Percentiles rank a stretch among this genome's conserved stretches.
Evolutionary conservation across 2,113 vertebrate genomes (phyloP).

Genomic region (Leptobrachium leishanense): DNA sequence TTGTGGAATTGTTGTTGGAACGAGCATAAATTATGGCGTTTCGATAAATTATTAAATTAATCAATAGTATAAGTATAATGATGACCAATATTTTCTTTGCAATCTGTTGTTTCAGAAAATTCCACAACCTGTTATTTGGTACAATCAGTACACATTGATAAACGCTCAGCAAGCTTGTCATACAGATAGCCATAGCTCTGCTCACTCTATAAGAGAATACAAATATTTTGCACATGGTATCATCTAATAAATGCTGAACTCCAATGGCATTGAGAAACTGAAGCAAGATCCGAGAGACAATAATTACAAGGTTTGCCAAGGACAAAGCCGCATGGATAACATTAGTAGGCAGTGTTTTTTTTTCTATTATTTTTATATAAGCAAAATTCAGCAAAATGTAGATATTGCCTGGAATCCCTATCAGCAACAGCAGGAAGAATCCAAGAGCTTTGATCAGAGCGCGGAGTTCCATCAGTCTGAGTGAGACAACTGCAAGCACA

Average conservation of each 20-base stretch:
- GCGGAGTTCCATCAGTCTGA: constrained; percentile 60
- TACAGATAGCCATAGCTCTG: constrained; percentile 69
- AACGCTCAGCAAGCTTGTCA: constrained; percentile 67
- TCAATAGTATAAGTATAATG: too few species aligned
- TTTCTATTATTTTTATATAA: not conserved
- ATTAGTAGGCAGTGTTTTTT: constrained; percentile 55
- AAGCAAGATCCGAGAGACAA: constrained; percentile 9
- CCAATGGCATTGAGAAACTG: not conserved
- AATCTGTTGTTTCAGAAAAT: constrained; percentile 33
- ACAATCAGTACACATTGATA: constrained; percentile 68
- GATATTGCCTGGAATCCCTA: constrained; percentile 41
- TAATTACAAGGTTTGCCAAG: constrained; percentile 5
- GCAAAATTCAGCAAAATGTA: constrained; percentile 11
- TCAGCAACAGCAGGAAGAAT: constrained; percentile 10
- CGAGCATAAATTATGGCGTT: too few species aligned
- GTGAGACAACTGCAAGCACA: constrained; percentile 63
- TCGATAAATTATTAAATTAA: too few species aligned
- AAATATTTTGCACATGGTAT: constrained; percentile 56
- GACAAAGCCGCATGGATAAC: not conserved
- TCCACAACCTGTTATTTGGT: constrained; percentile 64
- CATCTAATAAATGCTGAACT: not conserved
- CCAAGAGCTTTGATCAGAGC: too few species aligned
- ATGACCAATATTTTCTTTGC: too few species aligned
- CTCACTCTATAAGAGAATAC: constrained; percentile 67
- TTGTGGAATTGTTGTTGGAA: too few species aligned